phyloP scores from a whole-genome alignment of 2,113 vertebrate species.

The Ailurus styani region DNA sequence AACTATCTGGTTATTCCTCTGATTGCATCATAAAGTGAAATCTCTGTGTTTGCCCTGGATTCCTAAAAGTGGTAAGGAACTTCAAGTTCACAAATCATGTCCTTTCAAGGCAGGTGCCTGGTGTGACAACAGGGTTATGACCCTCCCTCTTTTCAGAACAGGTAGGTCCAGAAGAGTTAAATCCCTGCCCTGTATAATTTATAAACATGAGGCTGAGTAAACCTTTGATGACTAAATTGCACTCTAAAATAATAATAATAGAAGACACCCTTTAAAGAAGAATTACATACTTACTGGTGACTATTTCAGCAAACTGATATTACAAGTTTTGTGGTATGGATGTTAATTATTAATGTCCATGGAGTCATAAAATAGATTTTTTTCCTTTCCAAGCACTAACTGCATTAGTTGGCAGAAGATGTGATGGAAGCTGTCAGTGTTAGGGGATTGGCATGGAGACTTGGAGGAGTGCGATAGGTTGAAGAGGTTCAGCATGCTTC shows the following conservation, averaged over 20 bases:
- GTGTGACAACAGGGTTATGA: slow-evolving; percentile 68
- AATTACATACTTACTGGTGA: slow-evolving; percentile 73
- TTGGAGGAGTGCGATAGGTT: neutral
- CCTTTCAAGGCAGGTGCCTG: slow-evolving; percentile 61
- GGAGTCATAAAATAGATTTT: slow-evolving; percentile 57
- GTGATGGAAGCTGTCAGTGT: neutral
- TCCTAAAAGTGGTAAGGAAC: slow-evolving; percentile 60
- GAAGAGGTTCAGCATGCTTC: neutral
- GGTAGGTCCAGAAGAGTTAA: slow-evolving; percentile 74
- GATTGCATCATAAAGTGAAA: slow-evolving; percentile 58
- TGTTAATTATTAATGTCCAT: slow-evolving; percentile 82
- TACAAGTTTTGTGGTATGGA: slow-evolving; percentile 72
- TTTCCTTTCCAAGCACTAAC: slow-evolving; percentile 21
- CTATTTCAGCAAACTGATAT: slow-evolving; percentile 80
- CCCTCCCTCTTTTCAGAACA: slow-evolving; percentile 72
- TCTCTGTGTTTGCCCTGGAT: slow-evolving; percentile 40
- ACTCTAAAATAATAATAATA: slow-evolving; percentile 78
- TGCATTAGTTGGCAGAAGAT: slow-evolving; percentile 44
- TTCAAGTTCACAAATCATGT: slow-evolving; percentile 48
- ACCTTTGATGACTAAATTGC: slow-evolving; percentile 78
- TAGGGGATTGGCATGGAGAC: neutral
- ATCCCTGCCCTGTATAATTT: slow-evolving; percentile 73
- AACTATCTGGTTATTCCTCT: slow-evolving; percentile 12
- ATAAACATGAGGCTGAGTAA: slow-evolving; percentile 77
- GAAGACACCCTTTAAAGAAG: slow-evolving; percentile 78